Base-by-base conservation (phyloP, 2,888 invertebrate species). In the Eilema griseolum region DNA sequence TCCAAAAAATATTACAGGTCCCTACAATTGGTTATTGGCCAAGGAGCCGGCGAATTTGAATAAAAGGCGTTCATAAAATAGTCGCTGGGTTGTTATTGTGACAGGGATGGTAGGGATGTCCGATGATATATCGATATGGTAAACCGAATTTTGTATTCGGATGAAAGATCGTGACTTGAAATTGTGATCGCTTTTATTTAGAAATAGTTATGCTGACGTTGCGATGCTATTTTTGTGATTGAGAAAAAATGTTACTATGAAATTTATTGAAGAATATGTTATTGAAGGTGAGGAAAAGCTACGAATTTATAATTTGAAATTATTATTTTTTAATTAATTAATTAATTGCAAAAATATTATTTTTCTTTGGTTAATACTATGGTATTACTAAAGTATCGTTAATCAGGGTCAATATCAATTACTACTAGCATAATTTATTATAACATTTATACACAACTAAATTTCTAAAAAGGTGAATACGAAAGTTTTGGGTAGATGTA, bases 1-100 rank as follows among this genome's bases (percentile, higher is more conserved):
- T 85, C 82, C 79, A 77, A 85, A 85, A 90, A 87, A 90, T 90
- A 90, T 89, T 86, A 85, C 79, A 78, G 82, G 72, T 24, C 73
- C 85, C 78, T 83, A 56, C 73, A 84, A 92, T 90, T 89, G 91
- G 91, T 89, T 93, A 93, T 92, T 92, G 93, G 91, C 88, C 84
- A 82, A 88, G 90, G 91, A 90, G 91, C 91, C 86, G 83, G 88
- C 79, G 89, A 91, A 95, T 95, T 95, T 95, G 93, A 94, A 95
- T 94, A 94, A 95, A 94, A 92, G 93, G 90, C 85, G 76, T 84
- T 90, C 91, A 90, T 95, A 93, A 94, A 95, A 93, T 93, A 92
- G 92, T 92, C 92, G 89, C 88, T 80, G 84, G 87, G 86, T 89
- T 92, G 92, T 93, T 94, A 94, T 93, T 91, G 90, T 87, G 84